phyloP scores from a whole-genome alignment of 2,797 vertebrate species.

The Allobates femoralis region DNA sequence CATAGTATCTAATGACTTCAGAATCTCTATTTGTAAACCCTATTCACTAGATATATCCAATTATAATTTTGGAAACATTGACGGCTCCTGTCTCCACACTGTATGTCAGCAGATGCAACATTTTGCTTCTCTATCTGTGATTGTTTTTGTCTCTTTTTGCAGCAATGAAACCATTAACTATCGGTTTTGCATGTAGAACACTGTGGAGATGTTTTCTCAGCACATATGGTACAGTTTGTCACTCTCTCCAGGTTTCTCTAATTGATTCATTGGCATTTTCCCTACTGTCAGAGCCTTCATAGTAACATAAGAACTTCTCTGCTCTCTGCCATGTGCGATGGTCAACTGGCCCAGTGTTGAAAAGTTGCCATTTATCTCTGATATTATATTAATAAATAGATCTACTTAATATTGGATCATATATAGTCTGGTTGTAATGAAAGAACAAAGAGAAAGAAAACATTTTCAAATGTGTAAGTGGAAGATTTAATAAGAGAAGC shows the following conservation, averaged over 20 bases:
- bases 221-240: neutral
- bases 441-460: too few relatives aligned
- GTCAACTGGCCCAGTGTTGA: neutral
- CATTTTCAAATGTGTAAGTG: too few relatives aligned
- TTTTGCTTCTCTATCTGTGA: neutral
- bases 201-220: conserved; percentile 1
- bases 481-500: too few relatives aligned
- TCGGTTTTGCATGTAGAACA: neutral
- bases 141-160: neutral
- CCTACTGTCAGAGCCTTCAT: neutral
- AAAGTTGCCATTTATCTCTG: neutral
- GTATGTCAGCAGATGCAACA: neutral
- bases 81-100: neutral
- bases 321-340: neutral
- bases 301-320: neutral
- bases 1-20: neutral
- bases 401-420: neutral
- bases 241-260: conserved; percentile 1
- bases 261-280: neutral
- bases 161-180: neutral
- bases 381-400: neutral
- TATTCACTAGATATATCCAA: neutral
- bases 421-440: too few relatives aligned
- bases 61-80: neutral
- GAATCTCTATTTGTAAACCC: neutral